phyloP scores from a whole-genome alignment of 2,888 invertebrate genomes.

The Syrphus vitripennis region DNA sequence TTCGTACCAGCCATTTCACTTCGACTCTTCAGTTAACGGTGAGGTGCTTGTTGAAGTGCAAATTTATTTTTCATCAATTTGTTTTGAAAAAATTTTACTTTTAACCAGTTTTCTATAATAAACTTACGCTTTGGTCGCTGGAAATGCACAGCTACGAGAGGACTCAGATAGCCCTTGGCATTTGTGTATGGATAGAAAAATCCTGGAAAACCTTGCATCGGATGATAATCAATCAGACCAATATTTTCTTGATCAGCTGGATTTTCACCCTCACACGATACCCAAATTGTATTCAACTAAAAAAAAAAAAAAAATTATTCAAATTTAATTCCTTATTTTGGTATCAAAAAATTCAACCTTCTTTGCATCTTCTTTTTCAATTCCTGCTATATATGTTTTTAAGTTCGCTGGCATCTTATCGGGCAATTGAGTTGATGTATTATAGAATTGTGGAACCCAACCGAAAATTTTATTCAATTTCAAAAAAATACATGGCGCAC shows the following conservation, averaged over 20 bases:
- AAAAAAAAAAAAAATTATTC: slow-evolving; percentile 72
- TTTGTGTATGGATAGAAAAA: slow-evolving; percentile 95
- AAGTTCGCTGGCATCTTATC: slow-evolving; percentile 88
- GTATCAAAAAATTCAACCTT: slow-evolving; percentile 73
- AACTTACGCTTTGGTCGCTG: slow-evolving; percentile 90
- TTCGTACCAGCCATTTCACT: too few relatives aligned
- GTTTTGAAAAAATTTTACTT: too few relatives aligned
- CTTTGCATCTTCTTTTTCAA: slow-evolving; percentile 81
- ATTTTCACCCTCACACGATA: slow-evolving; percentile 96
- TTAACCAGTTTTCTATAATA: not conserved
- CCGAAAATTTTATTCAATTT: slow-evolving; percentile 97
- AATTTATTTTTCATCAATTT: too few relatives aligned
- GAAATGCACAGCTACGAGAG: slow-evolving; percentile 93
- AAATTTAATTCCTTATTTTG: not conserved
- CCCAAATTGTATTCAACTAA: slow-evolving; percentile 92
- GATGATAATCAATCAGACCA: slow-evolving; percentile 91
- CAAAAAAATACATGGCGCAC: slow-evolving; percentile 95
- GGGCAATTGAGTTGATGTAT: slow-evolving; percentile 87
- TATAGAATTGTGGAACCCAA: slow-evolving; percentile 93
- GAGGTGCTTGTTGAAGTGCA: too few relatives aligned
- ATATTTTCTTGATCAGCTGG: slow-evolving; percentile 95
- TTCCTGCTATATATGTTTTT: slow-evolving; percentile 85
- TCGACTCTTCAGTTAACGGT: too few relatives aligned
- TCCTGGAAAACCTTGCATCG: slow-evolving; percentile 92
- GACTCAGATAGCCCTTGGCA: slow-evolving; percentile 93